phyloP scores from a whole-genome alignment of 37 sponge, comb jelly and placozoan genomes.

The Spongilla lacustris region DNA sequence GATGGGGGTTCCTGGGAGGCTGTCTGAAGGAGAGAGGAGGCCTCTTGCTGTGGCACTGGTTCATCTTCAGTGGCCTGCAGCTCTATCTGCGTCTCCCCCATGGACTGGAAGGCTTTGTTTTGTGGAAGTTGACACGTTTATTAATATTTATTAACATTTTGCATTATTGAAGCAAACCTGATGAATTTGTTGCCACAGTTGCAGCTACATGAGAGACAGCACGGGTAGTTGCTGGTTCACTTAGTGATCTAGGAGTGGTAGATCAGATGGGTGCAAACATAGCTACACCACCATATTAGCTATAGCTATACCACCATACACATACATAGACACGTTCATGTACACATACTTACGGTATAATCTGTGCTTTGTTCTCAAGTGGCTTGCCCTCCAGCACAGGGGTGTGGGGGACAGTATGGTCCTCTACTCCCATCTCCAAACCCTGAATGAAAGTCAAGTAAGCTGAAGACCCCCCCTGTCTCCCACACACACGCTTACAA shows the following conservation, averaged over 20 bases:
- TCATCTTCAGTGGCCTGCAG: neutral
- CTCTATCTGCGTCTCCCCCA: constrained; percentile 21
- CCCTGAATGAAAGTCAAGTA: neutral
- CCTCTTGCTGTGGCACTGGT: neutral
- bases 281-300: too few species aligned
- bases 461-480: neutral
- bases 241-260: neutral
- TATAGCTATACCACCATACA: too few species aligned
- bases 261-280: too few species aligned
- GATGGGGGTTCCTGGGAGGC: neutral
- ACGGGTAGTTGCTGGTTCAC: neutral
- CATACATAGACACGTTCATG: too few species aligned
- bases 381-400: constrained; percentile 64
- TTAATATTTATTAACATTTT: too few species aligned
- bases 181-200: neutral
- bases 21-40: neutral
- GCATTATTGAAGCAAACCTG: neutral
- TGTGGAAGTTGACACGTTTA: neutral
- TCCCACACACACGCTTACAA: neutral
- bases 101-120: constrained; percentile 4
- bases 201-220: neutral
- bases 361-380: constrained; percentile 22
- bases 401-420: constrained; percentile 55
- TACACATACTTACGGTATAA: constrained; percentile 25
- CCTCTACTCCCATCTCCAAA: constrained; percentile 12